A percentile compares a stretch with the other conserved stretches of the same genome.
phyloP scores from a whole-genome alignment of 2,888 invertebrate species.

The Melanotus villosus region DNA sequence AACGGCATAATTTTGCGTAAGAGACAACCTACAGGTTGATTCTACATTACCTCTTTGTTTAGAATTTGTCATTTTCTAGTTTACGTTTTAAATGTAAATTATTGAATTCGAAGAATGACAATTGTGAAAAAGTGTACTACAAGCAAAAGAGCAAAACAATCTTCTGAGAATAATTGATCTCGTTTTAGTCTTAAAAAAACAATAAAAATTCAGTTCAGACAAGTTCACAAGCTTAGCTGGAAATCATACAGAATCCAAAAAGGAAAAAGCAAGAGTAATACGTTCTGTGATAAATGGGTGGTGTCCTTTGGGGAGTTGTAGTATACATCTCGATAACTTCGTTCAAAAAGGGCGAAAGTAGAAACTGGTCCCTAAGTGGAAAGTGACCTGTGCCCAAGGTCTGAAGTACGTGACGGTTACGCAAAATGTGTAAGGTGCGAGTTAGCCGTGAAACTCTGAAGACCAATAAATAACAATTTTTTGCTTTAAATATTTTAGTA shows the following conservation, averaged over 20 bases:
- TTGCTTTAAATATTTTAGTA: not conserved
- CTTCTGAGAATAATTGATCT: no score
- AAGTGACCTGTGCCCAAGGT: slow-evolving; percentile 18
- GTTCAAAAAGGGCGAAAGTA: slow-evolving; percentile 5
- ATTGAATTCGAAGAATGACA: no score
- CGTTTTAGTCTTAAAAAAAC: no score
- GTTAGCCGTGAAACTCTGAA: not conserved
- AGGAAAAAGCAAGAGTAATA: not conserved
- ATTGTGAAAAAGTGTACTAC: no score
- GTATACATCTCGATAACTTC: slow-evolving; percentile 18
- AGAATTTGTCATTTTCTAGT: no score
- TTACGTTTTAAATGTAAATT: no score
- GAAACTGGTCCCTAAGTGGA: slow-evolving; percentile 18
- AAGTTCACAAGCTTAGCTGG: not conserved
- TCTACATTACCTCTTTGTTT: no score
- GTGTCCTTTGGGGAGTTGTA: slow-evolving; percentile 8
- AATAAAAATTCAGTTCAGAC: no score
- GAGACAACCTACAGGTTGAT: no score
- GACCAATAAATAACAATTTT: not conserved
- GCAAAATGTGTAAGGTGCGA: not conserved
- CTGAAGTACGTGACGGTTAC: slow-evolving; percentile 19
- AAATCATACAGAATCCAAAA: not conserved
- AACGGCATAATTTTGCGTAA: no score
- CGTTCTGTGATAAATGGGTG: slow-evolving; percentile 9
- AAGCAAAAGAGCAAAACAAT: no score